Conservation (phyloP, 2,888 invertebrate species). For the Heliconius hortense region DNA sequence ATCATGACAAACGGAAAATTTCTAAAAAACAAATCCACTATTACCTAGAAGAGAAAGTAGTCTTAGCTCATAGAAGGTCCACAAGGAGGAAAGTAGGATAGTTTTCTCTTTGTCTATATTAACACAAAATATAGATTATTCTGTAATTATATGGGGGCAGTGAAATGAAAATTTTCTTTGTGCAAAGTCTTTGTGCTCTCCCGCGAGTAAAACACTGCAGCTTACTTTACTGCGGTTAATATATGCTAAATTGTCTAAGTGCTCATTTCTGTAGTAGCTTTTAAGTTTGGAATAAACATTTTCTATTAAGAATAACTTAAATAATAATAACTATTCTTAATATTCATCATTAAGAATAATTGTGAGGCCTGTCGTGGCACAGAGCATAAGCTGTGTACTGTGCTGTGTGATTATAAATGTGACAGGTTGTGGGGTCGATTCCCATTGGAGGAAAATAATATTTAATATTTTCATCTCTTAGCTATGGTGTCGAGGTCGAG, state of each 20-base stretch:
- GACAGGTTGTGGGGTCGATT: too few relatives aligned
- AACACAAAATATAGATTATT: slow-evolving; percentile 25
- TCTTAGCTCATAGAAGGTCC: background rate
- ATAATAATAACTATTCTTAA: too few relatives aligned
- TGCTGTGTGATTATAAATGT: too few relatives aligned
- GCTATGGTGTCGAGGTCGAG: too few relatives aligned
- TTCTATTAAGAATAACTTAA: background rate
- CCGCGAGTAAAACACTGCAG: slow-evolving; percentile 24
- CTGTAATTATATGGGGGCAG: slow-evolving; percentile 24
- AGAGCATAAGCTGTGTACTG: too few relatives aligned
- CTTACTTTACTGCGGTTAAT: slow-evolving; percentile 31
- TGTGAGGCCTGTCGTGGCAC: too few relatives aligned
- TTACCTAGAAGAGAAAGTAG: slow-evolving; percentile 1
- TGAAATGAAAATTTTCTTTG: slow-evolving; percentile 34
- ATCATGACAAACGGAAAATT: too few relatives aligned
- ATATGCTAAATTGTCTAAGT: slow-evolving; percentile 11
- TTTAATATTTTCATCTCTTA: too few relatives aligned
- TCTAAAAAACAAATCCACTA: background rate
- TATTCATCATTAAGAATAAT: too few relatives aligned
- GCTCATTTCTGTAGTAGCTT: background rate
- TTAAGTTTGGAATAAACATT: background rate
- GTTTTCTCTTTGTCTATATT: slow-evolving; percentile 1
- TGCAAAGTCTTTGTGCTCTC: slow-evolving; percentile 31
- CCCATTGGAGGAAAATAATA: too few relatives aligned
- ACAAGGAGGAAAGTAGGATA: slow-evolving; percentile 6